phyloP scores from a whole-genome alignment of 2,888 invertebrate genomes.

The Pomacea canaliculata region DNA sequence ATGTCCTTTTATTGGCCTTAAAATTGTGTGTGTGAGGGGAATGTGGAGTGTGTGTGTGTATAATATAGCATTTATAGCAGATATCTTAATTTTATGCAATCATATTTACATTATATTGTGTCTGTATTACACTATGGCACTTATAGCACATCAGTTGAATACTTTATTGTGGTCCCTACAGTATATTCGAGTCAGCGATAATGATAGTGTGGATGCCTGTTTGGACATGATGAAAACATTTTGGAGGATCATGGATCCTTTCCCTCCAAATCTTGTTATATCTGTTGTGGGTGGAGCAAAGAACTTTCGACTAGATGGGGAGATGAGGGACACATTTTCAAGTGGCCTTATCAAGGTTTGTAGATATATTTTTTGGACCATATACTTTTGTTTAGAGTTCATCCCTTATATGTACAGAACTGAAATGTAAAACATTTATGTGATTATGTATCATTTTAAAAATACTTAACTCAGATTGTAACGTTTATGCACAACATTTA shows the following conservation, averaged over 20 bases:
- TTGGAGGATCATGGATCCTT: slow-evolving; percentile 68
- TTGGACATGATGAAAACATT: slow-evolving; percentile 63
- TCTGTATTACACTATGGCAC: no score
- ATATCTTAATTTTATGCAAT: no score
- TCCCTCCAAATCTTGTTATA: slow-evolving; percentile 67
- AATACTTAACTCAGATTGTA: no score
- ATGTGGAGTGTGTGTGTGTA: no score
- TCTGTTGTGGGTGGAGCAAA: slow-evolving; percentile 71
- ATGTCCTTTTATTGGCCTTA: no score
- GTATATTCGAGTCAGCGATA: slow-evolving; percentile 66
- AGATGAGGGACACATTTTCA: slow-evolving; percentile 68
- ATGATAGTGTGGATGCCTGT: slow-evolving; percentile 59
- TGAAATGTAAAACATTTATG: neutral
- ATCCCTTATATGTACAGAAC: neutral
- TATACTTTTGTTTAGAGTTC: neutral
- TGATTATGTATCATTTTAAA: neutral
- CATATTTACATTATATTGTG: no score
- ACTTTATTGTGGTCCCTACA: slow-evolving; percentile 37
- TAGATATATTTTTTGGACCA: slow-evolving; percentile 3
- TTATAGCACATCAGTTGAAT: no score
- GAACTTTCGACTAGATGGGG: slow-evolving; percentile 69
- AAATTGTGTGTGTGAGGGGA: no score
- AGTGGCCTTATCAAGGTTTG: slow-evolving; percentile 67
- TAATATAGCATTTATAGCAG: no score
- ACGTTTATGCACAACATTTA: no score